These are phyloP conservation scores for Heliconius eleuchia DNA, from an alignment of 1,140 invertebrate species.

Conservation along the genomic window DNA sequence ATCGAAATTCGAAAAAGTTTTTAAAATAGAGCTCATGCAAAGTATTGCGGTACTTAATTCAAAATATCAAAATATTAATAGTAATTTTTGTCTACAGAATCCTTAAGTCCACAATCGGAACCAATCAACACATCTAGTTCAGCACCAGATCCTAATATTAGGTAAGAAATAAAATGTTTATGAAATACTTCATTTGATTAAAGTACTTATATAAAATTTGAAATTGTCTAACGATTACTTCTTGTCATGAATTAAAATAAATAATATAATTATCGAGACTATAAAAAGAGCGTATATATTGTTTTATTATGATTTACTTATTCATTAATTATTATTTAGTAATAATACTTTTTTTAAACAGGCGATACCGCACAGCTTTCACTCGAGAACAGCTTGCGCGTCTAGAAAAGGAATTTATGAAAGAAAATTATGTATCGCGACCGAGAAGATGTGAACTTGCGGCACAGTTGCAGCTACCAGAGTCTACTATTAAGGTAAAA, in stretches of 20 bases:
- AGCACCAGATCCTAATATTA: slow-evolving; percentile 76
- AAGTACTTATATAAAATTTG: no score
- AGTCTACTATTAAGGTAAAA: slow-evolving; percentile 98
- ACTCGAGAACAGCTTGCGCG: slow-evolving; percentile 96
- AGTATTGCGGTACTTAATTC: background rate
- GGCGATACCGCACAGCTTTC: slow-evolving; percentile 98
- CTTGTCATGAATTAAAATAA: no score
- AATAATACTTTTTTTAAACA: slow-evolving; percentile 44
- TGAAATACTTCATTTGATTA: no score
- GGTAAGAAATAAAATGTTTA: slow-evolving; percentile 45
- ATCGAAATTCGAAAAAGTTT: no score
- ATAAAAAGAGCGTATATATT: no score
- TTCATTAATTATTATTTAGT: no score
- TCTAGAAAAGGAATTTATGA: slow-evolving; percentile 98
- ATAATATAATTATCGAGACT: no score
- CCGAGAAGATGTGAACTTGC: slow-evolving; percentile 98
- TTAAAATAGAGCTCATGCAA: no score
- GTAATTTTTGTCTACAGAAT: slow-evolving; percentile 64
- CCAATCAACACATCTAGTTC: slow-evolving; percentile 63
- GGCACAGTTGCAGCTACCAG: slow-evolving; percentile 94
- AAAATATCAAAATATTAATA: background rate
- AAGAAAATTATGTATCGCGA: slow-evolving; percentile 98
- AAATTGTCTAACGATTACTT: no score
- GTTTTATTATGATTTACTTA: no score
- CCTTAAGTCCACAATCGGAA: slow-evolving; percentile 70